Base-by-base conservation (phyloP, 2,113 vertebrate genomes). In the Acrocephalus arundinaceus region DNA sequence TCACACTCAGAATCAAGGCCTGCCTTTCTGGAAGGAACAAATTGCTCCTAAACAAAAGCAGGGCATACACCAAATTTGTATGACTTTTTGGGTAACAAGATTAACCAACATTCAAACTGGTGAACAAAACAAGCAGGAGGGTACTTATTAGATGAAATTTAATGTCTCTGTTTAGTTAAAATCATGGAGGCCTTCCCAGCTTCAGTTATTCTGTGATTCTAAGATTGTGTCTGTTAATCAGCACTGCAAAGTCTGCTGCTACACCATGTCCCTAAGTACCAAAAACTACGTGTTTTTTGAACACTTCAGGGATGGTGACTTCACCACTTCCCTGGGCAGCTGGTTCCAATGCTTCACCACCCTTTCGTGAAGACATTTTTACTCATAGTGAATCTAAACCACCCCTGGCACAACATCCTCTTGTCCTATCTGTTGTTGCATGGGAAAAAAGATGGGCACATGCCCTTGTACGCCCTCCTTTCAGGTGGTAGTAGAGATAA, bases 351-450 rank as follows among this genome's bases (percentile, higher is more conserved):
- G 48, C 7, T 52, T 89, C 27, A 58, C 12, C 15, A 58, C 33
- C 10, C 13, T 74, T 37, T 37, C 19, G 19, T 52, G 68, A 51
- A 66, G 27, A 45, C 11, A 20, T 24, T 66, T 81, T 59, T 67
- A 37, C 33, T 52, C 13, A 28, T 16, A 66, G 19, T 13, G 11
- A 51, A 23, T 37, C 51, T 66, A 24, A 73, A 37, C 23, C 22
- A 59, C 19, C 19, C 33, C 10, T 45, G 12, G 27, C 22, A 37
- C 15, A 37, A 16, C 0, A 0, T 51, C 45, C 3, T 58, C 21
- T 68, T 68, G 21, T 80, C 31, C 17, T 30, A 0, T n/a, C 23
- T n/a, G 10, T 33, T 65, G 6, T 51, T 43, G 33, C 9, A 16
- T 66, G 23, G 52, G 25, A 20, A 57, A 20, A 73, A 58, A 43